Percentiles rank a stretch among this genome's conserved stretches.
These are phyloP conservation scores for Peucedramus taeniatus DNA, from an alignment of 2,113 vertebrate species.

Conservation along the genomic window DNA sequence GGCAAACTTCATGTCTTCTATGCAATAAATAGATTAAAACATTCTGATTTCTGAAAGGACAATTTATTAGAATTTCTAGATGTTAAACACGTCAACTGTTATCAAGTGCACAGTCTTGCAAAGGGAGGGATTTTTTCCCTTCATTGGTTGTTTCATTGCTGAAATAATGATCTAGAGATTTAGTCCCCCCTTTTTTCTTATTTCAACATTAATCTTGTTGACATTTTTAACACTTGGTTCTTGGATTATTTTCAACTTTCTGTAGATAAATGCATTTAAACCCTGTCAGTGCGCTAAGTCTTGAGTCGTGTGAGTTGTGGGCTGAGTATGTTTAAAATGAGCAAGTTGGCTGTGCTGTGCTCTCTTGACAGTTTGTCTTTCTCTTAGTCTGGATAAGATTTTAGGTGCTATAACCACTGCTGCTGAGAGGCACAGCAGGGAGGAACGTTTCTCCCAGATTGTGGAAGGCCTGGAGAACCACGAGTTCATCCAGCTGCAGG, in stretches of 20 bases:
- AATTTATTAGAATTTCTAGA: neutral
- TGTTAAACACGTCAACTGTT: neutral
- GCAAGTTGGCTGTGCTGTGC: neutral
- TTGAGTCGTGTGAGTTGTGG: neutral
- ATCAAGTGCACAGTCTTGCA: neutral
- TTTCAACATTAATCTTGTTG: neutral
- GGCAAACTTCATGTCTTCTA: neutral
- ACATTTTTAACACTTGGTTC: neutral
- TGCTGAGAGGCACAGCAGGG: constrained; percentile 90
- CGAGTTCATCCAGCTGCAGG: constrained; percentile 93
- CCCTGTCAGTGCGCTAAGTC: neutral
- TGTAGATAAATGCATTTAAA: neutral
- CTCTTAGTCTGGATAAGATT: constrained; percentile 88
- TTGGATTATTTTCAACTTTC: neutral
- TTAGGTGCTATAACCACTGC: constrained; percentile 92
- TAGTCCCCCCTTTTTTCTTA: neutral
- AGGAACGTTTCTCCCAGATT: constrained; percentile 91
- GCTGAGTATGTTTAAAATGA: neutral
- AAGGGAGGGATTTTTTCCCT: neutral
- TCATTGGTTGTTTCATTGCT: neutral
- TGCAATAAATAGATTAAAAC: neutral
- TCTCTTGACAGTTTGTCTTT: constrained; percentile 39
- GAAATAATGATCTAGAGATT: neutral
- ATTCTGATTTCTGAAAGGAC: neutral
- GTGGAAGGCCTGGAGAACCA: constrained; percentile 96